phyloP scores from a whole-genome alignment of 2,888 invertebrate genomes.

The Julus scandinavius region DNA sequence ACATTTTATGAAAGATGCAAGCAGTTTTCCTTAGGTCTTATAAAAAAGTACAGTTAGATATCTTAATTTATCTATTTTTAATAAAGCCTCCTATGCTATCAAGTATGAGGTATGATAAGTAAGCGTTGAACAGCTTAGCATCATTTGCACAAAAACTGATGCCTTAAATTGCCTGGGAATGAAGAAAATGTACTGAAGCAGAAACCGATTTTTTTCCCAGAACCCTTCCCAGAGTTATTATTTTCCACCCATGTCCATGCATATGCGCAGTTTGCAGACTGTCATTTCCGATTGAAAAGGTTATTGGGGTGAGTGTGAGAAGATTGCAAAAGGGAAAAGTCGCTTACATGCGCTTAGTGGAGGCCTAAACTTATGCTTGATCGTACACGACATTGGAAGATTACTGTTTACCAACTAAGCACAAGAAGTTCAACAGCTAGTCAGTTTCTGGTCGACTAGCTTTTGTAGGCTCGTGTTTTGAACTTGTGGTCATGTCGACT shows the following conservation, averaged over 20 bases:
- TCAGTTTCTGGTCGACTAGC: conserved; percentile 43
- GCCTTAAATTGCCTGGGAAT: not conserved
- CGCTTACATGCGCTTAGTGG: conserved; percentile 39
- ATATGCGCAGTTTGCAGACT: not conserved
- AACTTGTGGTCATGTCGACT: conserved; percentile 43
- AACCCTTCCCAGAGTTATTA: not conserved
- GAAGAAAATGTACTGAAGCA: not conserved
- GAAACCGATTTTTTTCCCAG: not conserved
- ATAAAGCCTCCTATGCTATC: not conserved
- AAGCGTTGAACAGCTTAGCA: not conserved
- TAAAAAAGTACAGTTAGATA: no score
- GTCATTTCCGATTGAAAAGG: conserved; percentile 23
- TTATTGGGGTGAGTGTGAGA: conserved; percentile 43
- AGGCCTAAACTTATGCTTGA: conserved; percentile 43
- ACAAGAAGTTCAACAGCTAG: conserved; percentile 40
- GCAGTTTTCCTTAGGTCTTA: no score
- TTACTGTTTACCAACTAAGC: conserved; percentile 46
- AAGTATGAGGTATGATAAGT: not conserved
- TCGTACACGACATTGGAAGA: conserved; percentile 33
- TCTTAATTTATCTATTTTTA: no score
- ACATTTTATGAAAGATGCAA: no score
- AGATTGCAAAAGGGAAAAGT: conserved; percentile 40
- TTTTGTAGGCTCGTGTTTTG: conserved; percentile 4
- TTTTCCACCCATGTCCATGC: not conserved
- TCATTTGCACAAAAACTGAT: not conserved